Evolutionary conservation across 2,888 invertebrate genomes (phyloP).

Genomic region (Idaea biselata): DNA sequence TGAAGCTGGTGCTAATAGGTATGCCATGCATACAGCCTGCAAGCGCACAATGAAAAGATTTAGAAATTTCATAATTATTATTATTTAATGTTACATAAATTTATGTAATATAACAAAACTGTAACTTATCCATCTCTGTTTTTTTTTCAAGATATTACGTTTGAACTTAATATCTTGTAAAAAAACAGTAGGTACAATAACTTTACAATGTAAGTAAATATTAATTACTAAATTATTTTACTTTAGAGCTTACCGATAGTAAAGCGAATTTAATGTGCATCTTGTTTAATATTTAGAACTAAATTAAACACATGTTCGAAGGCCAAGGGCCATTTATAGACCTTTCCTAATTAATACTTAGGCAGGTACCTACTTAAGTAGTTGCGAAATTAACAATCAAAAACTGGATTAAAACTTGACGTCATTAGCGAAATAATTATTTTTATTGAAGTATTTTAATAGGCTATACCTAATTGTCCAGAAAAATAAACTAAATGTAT

Average conservation of each 20-base stretch:
- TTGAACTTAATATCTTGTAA: too few species aligned
- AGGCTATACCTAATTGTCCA: neutral
- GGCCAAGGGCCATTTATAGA: conserved; percentile 23
- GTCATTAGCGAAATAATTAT: neutral
- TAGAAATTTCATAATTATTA: too few species aligned
- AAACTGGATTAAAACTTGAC: neutral
- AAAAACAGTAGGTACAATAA: too few species aligned
- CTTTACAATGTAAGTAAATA: too few species aligned
- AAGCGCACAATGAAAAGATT: conserved; percentile 11
- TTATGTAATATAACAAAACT: too few species aligned
- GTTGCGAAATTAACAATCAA: conserved; percentile 15
- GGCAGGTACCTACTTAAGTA: conserved; percentile 5
- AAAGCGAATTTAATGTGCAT: conserved; percentile 46
- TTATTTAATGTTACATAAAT: too few species aligned
- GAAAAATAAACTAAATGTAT: conserved; percentile 4
- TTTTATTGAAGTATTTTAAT: conserved; percentile 15
- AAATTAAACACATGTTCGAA: conserved; percentile 17
- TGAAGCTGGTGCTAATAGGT: conserved; percentile 38
- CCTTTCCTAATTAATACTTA: neutral
- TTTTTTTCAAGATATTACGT: too few species aligned
- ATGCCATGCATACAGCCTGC: conserved; percentile 50
- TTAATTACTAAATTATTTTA: neutral
- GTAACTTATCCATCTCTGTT: too few species aligned
- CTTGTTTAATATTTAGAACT: conserved; percentile 18
- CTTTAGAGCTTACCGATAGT: conserved; percentile 36